Percentiles rank a stretch among this genome's conserved stretches.
Conservation (phyloP, 2,888 invertebrate genomes). For the Synanthedon andrenaeformis region DNA sequence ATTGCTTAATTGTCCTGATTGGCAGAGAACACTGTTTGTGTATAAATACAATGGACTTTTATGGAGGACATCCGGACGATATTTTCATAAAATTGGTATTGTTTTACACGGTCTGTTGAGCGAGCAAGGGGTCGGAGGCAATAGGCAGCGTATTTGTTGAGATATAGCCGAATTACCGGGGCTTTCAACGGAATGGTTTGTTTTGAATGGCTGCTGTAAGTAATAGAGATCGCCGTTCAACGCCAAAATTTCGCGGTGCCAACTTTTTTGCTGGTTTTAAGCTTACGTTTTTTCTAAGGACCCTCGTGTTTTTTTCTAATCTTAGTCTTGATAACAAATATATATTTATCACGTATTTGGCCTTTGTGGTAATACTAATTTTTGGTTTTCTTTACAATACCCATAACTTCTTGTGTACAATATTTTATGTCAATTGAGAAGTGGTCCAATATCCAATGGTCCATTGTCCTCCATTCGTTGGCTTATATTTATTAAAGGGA, state of each 20-base stretch:
- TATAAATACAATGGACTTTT: not conserved
- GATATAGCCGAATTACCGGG: slow-evolving; percentile 2
- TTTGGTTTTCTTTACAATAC: no score
- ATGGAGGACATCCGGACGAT: not conserved
- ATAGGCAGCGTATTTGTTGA: slow-evolving; percentile 4
- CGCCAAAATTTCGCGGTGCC: not conserved
- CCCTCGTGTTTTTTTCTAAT: no score
- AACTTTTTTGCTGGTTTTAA: not conserved
- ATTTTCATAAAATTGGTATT: slow-evolving; percentile 3
- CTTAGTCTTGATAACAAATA: no score
- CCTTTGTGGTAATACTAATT: no score
- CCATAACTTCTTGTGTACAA: no score
- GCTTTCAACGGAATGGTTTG: not conserved
- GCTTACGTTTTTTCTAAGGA: no score
- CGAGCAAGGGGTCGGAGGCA: slow-evolving; percentile 6
- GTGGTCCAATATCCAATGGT: no score
- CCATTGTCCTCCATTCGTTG: no score
- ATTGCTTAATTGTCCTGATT: no score
- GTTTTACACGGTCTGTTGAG: slow-evolving; percentile 7
- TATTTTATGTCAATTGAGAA: no score
- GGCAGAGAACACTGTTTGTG: not conserved
- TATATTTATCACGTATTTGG: no score
- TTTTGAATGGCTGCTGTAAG: not conserved
- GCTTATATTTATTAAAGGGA: no score
- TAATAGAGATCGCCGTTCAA: not conserved